Evolutionary conservation across 2,113 vertebrate species (phyloP), one percentile per base, ranked within the genome.

Genomic region (Platysternon megacephalum): DNA sequence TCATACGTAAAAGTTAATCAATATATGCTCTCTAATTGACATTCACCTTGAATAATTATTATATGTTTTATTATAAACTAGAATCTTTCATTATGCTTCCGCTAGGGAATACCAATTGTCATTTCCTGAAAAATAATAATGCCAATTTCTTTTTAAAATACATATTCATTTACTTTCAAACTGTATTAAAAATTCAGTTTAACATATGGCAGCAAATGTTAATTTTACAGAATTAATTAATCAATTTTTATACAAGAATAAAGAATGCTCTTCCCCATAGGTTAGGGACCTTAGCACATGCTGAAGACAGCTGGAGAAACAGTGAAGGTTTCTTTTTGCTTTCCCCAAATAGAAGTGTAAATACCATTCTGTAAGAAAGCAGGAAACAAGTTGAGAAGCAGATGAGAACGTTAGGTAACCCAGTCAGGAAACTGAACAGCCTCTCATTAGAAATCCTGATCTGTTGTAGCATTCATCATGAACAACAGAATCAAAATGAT

Each of bases 111-210:
- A 78, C n/a, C 17, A 72, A 72, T 39, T 72, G 32, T 49, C 11
- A 79, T 79, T 48, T 26, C 78, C 48, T 46, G 26, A 12, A 79
- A 79, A 44, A 48, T 12, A 14, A 28, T 13, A 48, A 48, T 32
- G 4, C 48, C 78, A 48, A 48, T 79, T 48, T 46, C 46, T 32
- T 79, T 79, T 32, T 16, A 96, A 96, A 94, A 93, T 79, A 80
- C 19, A 94, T 85, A 95, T 96, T 95, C 78, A 21, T 76, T 96
- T 56, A 85, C 93, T 91, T 95, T 2, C 48, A 74, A 85, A 61
- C 79, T 92, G 93, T 96, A 94, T 89, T 93, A 87, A 86, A 90
- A 86, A 35, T 0, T 82, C 79, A 52, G 88, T 93, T 52, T 76
- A n/a, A 93, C 84, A 39, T 10, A 56, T 22, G 35, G 29, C 82